Percentiles rank a stretch among this genome's conserved stretches.
Conservation (phyloP, 2,888 invertebrate genomes). For the Chymomyza amoena region DNA sequence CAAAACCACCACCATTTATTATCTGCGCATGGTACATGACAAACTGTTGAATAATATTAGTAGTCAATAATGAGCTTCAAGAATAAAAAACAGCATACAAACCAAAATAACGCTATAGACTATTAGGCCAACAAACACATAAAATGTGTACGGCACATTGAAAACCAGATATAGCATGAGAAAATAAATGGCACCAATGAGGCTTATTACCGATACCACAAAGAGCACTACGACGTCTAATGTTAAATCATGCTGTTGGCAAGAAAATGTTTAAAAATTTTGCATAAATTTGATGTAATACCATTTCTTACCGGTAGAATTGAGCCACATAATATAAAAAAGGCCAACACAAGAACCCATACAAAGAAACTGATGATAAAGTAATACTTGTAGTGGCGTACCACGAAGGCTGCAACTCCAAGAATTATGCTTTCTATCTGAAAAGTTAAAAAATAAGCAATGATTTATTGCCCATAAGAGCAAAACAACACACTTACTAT, state of each 20-base stretch:
- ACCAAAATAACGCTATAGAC: constrained; percentile 36
- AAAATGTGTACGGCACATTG: constrained; percentile 40
- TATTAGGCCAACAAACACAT: constrained; percentile 33
- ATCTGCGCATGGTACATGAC: constrained; percentile 60
- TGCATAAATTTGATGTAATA: not conserved
- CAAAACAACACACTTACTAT: constrained; percentile 28
- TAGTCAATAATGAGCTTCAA: not conserved
- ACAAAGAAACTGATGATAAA: constrained; percentile 33
- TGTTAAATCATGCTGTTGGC: constrained; percentile 45
- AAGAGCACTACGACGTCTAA: constrained; percentile 48
- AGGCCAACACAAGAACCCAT: constrained; percentile 28
- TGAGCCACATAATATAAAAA: constrained; percentile 38
- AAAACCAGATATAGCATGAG: constrained; percentile 45
- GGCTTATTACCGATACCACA: constrained; percentile 34
- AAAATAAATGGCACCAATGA: constrained; percentile 52
- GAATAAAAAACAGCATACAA: not conserved
- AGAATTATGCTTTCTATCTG: constrained; percentile 43
- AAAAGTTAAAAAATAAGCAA: not conserved
- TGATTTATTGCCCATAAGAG: not conserved
- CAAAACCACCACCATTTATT: constrained; percentile 51
- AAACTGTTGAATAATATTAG: constrained; percentile 34
- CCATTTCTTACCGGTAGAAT: constrained; percentile 33
- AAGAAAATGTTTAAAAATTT: not conserved
- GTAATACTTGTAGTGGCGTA: constrained; percentile 31
- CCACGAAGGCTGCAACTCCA: constrained; percentile 36